Conservation (phyloP, 2,888 invertebrate genomes). For the Piscicola geometra region DNA sequence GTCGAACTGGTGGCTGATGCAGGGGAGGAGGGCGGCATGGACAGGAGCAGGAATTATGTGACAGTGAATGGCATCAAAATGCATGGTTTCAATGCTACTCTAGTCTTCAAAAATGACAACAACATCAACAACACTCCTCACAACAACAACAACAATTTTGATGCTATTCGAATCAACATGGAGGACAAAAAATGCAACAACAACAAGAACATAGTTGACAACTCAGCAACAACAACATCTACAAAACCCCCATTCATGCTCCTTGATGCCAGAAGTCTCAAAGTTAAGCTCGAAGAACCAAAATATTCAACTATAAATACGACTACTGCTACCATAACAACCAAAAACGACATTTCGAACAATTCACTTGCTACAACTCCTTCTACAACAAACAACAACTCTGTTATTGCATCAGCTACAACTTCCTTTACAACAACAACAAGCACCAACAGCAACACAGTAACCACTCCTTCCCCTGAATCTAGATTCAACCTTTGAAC, state of each 20-base stretch:
- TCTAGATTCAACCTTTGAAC: no score
- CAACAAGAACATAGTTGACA: not conserved
- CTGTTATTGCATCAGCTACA: no score
- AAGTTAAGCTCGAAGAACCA: slow-evolving; percentile 11
- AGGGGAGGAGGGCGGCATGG: not conserved
- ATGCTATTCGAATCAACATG: not conserved
- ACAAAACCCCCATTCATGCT: not conserved
- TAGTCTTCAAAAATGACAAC: slow-evolving; percentile 8
- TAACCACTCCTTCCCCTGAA: no score
- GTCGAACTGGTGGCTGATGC: not conserved
- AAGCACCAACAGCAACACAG: no score
- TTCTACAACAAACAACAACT: no score
- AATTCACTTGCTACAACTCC: no score
- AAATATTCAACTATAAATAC: no score
- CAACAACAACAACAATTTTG: no score
- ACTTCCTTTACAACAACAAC: no score
- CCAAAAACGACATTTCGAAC: no score
- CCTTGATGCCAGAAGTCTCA: not conserved
- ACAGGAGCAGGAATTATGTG: not conserved
- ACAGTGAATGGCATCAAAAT: slow-evolving; percentile 4
- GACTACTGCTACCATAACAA: no score
- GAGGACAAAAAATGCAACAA: not conserved
- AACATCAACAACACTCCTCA: no score
- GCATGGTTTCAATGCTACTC: not conserved
- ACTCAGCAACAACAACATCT: not conserved